These are phyloP conservation scores for Adineta ricciae DNA, from an alignment of 2,888 invertebrate genomes.

Conservation along the genomic window DNA sequence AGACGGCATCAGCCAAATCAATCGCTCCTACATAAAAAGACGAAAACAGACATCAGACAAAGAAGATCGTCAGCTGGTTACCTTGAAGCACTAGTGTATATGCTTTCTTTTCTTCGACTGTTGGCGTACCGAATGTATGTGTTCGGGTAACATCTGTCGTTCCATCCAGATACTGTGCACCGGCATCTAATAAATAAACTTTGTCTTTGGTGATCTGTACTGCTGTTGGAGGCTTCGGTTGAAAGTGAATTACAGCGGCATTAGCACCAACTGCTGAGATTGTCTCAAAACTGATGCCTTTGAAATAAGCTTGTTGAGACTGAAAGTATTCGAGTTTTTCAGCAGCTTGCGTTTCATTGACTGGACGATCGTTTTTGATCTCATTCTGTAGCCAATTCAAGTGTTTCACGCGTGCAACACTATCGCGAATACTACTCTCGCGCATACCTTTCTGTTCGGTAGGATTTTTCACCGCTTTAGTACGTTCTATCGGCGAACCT, in stretches of 20 bases:
- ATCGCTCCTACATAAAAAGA: conserved; percentile 26
- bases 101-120: background rate
- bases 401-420: conserved; percentile 69
- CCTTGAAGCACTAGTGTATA: background rate
- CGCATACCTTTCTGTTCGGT: conserved; percentile 69
- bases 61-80: conserved; percentile 16
- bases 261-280: conserved; percentile 85
- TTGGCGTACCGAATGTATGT: conserved; percentile 33
- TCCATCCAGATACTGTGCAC: conserved; percentile 37
- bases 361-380: conserved; percentile 51
- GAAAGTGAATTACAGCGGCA: conserved; percentile 85
- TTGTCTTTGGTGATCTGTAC: conserved; percentile 30
- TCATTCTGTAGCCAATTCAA: conserved; percentile 72
- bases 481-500: conserved; percentile 25
- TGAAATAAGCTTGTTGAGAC: conserved; percentile 39
- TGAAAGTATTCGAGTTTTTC: conserved; percentile 64
- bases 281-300: conserved; percentile 68
- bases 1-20: conserved; percentile 20
- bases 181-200: conserved; percentile 40
- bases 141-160: conserved; percentile 36
- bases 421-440: conserved; percentile 68
- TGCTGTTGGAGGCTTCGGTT: conserved; percentile 61
- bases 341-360: conserved; percentile 67
- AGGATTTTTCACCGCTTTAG: conserved; percentile 78
- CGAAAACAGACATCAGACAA: too few species aligned